Conservation (phyloP, 1,140 invertebrate genomes). For the Calosoma granatense region DNA sequence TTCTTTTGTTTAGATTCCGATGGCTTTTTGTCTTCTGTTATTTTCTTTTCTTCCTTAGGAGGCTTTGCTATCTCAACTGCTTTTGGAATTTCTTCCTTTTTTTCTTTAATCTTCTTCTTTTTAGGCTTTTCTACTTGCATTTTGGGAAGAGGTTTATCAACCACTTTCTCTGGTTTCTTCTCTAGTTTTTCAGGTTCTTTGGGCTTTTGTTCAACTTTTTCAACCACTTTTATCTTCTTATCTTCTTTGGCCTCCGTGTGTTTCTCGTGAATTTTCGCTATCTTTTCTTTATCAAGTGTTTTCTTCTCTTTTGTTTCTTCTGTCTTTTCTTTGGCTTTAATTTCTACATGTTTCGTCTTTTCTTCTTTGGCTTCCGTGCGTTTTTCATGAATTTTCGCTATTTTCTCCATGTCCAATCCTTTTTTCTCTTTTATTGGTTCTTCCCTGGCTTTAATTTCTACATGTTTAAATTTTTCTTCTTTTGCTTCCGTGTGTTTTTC, state of each 20-base stretch:
- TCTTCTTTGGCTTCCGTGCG: constrained; percentile 13
- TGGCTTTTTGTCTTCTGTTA: constrained; percentile 22
- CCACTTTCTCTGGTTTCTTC: constrained; percentile 10
- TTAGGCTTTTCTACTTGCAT: background rate
- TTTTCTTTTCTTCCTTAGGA: background rate
- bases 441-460: constrained; percentile 15
- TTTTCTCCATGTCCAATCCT: background rate
- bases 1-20: constrained; percentile 12
- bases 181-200: constrained; percentile 11
- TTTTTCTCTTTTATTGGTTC: constrained; percentile 14
- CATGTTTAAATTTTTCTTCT: constrained; percentile 14
- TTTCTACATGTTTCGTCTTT: constrained; percentile 14
- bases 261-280: too few species aligned
- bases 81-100: background rate
- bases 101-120: background rate
- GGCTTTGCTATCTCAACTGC: background rate
- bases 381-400: background rate
- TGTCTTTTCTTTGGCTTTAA: constrained; percentile 15
- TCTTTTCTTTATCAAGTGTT: too few species aligned
- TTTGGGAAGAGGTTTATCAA: background rate
- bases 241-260: constrained; percentile 34
- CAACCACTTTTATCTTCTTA: constrained; percentile 15
- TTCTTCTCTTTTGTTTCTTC: background rate
- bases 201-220: constrained; percentile 13
- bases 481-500: constrained; percentile 8